phyloP scores from a whole-genome alignment of 2,113 vertebrate genomes.

The Syngnathoides biaculeatus region DNA sequence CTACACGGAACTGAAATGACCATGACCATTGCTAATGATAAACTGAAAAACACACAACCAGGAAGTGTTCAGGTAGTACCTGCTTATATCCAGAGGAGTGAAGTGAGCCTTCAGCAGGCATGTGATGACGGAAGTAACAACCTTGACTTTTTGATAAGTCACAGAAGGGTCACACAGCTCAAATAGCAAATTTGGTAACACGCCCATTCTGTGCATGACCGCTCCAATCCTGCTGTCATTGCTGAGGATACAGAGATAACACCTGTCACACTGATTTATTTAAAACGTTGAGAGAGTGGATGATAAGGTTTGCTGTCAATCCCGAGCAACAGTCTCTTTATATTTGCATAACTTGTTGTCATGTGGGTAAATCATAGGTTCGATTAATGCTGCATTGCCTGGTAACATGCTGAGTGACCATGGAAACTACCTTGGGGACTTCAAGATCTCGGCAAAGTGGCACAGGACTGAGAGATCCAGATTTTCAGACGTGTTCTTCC shows the following conservation, averaged over 20 bases:
- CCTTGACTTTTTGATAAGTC: constrained; percentile 68
- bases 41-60: not conserved
- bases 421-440: constrained; percentile 75
- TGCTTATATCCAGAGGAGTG: constrained; percentile 77
- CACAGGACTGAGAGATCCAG: constrained; percentile 82
- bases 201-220: constrained; percentile 70
- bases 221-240: constrained; percentile 68
- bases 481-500: constrained; percentile 82
- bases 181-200: constrained; percentile 81
- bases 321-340: constrained; percentile 37
- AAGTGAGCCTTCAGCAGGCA: constrained; percentile 77
- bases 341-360: constrained; percentile 17
- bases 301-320: constrained; percentile 15
- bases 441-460: constrained; percentile 83
- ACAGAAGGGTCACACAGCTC: constrained; percentile 80
- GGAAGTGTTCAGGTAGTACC: constrained; percentile 56
- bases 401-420: constrained; percentile 1
- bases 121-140: constrained; percentile 73
- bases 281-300: constrained; percentile 38
- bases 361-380: constrained; percentile 31
- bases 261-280: constrained; percentile 37
- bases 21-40: not conserved
- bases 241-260: constrained; percentile 46
- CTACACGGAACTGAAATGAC: not conserved
- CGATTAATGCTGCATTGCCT: constrained; percentile 3